Evolutionary conservation across 2,113 vertebrate genomes (phyloP).

Genomic region (Ifrita kowaldi): DNA sequence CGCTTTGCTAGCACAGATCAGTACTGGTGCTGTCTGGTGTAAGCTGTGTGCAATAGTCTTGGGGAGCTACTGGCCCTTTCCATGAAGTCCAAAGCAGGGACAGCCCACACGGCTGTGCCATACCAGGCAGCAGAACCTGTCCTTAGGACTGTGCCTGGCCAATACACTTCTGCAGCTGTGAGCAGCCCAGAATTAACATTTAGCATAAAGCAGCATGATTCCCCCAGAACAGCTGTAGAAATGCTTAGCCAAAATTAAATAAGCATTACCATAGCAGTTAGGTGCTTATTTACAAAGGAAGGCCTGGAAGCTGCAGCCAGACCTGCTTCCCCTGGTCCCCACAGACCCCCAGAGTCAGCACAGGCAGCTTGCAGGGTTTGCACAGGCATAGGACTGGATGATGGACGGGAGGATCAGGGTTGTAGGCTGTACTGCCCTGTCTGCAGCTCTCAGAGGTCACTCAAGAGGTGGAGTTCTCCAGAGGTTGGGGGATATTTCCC

Average conservation of each 20-base stretch:
- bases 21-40: background rate
- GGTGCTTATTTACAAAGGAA: slow-evolving; percentile 38
- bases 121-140: background rate
- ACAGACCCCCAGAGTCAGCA: background rate
- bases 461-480: background rate
- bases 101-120: rapidly evolving
- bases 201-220: background rate
- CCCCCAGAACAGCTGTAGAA: slow-evolving; percentile 32
- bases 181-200: background rate
- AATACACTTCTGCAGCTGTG: background rate
- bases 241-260: slow-evolving; percentile 38
- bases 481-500: background rate
- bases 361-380: background rate
- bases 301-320: background rate
- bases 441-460: background rate
- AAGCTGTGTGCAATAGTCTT: background rate
- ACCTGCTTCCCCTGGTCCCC: background rate
- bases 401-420: background rate
- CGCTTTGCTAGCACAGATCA: background rate
- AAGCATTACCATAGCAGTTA: slow-evolving; percentile 49
- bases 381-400: background rate
- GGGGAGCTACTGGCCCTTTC: background rate
- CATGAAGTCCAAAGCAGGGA: background rate
- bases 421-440: background rate
- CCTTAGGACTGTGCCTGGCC: background rate